Percentiles rank a stretch among this genome's conserved stretches.
These are phyloP conservation scores for Bujurquina vittata DNA, from an alignment of 2,113 vertebrate species.

Conservation along the genomic window DNA sequence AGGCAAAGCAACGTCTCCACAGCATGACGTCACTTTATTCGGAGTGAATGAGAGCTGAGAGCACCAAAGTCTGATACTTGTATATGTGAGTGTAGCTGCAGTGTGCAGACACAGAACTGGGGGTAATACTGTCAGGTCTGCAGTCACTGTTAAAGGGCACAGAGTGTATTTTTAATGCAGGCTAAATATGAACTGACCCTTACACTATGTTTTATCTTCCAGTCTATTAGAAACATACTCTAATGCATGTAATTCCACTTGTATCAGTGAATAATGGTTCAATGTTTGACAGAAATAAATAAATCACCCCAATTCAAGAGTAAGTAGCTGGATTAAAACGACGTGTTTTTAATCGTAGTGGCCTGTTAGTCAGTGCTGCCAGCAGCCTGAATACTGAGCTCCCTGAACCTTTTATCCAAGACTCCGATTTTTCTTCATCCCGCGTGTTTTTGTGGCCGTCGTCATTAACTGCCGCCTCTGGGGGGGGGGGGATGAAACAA, in stretches of 20 bases:
- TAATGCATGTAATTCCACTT: not conserved
- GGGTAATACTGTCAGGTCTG: not conserved
- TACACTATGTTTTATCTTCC: not conserved
- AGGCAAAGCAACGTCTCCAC: not conserved
- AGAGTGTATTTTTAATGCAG: not conserved
- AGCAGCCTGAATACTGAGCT: constrained; percentile 6
- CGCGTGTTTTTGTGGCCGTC: constrained; percentile 25
- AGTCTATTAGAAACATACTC: not conserved
- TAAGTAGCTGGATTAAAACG: not conserved
- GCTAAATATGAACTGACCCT: not conserved
- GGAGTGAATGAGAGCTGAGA: not conserved
- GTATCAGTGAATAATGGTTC: not conserved
- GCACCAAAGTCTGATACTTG: not conserved
- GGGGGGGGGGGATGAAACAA: constrained; percentile 24
- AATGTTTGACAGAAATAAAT: not conserved
- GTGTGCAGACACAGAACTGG: not conserved
- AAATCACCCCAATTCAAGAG: not conserved
- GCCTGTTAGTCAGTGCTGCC: constrained; percentile 19
- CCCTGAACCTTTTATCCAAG: constrained; percentile 20
- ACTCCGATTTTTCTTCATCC: constrained; percentile 6
- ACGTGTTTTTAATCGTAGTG: not conserved
- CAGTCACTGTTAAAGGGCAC: not conserved
- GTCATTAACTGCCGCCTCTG: constrained; percentile 41
- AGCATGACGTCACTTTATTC: not conserved
- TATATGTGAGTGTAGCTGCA: not conserved